Evolutionary conservation across 1,140 invertebrate species (phyloP), one percentile per base, ranked within the genome.

Genomic region (Bombus waltoni): DNA sequence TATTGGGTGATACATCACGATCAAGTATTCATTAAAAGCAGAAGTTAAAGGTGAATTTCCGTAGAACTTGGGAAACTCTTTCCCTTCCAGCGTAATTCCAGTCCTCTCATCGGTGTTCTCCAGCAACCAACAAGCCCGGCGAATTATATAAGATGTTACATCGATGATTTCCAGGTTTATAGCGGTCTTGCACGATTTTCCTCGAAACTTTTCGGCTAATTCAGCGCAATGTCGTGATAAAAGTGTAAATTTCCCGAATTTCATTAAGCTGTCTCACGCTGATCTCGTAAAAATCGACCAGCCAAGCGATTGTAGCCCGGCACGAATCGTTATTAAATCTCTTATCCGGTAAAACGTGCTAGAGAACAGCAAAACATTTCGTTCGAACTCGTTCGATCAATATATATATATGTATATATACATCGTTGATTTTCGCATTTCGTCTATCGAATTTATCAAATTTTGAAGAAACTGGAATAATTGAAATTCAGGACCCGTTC

Each of bases 21-120:
- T 81, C 80, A 81, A 73, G 80, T 81, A 81, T 81, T 81, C 80
- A 81, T 81, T 81, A 81, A 81, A 81, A 73, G 70, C 70, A 73
- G 25, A 81, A 73, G 80, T 81, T 72, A 62, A 81, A 47, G 44
- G 44, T 28, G 9, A 80, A 70, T 32, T 73, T 73, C 5, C 53
- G n/a, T 5, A 22, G 25, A 81, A 81, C 18, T 81, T 81, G 25
- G 80, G 25, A 44, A 73, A 73, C 76, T 66, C 28, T 66, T 66
- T n/a, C 42, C 8, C 59, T 66, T 44, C 76, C 35, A 44, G 40
- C 76, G 32, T 66, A 35, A 35, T 32, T 53, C 47, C 18, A 53
- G 18, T 5, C 22, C 11, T 35, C 25, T 32, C 38, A 28, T 72
- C 40, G 47, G 47, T 53, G 47, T 53, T 53, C 38, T 8, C 70